Base-by-base conservation (phyloP, 37 sponge, comb jelly and placozoan species). In the Spongia lamella region DNA sequence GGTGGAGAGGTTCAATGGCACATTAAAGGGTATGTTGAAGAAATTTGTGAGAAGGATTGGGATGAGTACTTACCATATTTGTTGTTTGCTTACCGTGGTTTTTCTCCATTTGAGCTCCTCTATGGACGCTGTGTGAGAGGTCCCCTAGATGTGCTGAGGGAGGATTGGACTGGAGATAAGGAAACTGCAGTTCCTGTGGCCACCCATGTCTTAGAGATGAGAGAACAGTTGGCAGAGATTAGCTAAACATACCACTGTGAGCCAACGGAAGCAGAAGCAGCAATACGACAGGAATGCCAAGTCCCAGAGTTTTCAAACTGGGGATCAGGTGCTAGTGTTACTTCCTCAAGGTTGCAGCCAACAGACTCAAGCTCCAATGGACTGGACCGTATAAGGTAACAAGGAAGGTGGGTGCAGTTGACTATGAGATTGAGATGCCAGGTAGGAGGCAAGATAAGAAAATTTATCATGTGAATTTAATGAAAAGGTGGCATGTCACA, bases 341-440 rank as follows among this genome's bases (percentile, higher is more conserved):
- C 33, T 64, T 20, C 66, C 66, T 7, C n/a, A n/a, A n/a, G n/a
- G 25, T 5, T 35, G 7, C 35, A 37, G 38, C 38, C 5, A 64
- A 64, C 14, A 5, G 21, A 38, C 22, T 67, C 22, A 67, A 67
- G 68, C 21, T 67, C 40, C 38, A 67, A 24, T 67, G 68, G 68
- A 34, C 38, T 67, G 68, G 68, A 1, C 68, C 68, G 1, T 67
- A 35, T 21, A 29, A 67, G 40, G 49, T 67, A 15, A 14, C 22
- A 21, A 67, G 68, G 24, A 61, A 31, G 30, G 16, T 61, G 62
- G 33, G 36, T 21, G 69, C 36, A 16, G 70, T 79, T 22, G 70
- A 79, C 49, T 79, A 79, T 52, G 80, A 79, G 38, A 51, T 79
- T 0, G 62, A 68, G 0, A 79, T 38, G 0, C 70, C 70, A 0